Evolutionary conservation across 2,113 vertebrate species (phyloP), one percentile per base, ranked within the genome.

Genomic region (Saguinus imperator): DNA sequence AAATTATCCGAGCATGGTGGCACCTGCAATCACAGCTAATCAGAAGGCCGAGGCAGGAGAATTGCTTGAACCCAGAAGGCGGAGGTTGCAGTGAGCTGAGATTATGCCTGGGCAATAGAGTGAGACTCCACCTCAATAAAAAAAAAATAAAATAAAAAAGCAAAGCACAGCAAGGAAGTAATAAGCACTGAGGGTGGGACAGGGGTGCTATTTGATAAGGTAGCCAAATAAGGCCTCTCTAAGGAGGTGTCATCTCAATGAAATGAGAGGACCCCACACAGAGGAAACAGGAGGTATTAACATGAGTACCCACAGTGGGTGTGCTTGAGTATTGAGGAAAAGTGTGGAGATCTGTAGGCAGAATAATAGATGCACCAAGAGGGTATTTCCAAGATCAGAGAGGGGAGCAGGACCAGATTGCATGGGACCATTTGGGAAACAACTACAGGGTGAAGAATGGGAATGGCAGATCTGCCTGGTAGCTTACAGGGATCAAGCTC

Each of bases 271-370:
- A 21, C 7, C 48, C 13, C 40, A 48, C 29, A 27, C 20, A 61
- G 43, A 79, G 40, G 35, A 40, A 40, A 16, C 1, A 40, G 43
- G 82, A 79, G 9, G 35, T 7, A 8, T 8, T 23, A 25, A 17
- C 7, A 10, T 10, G n/a, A 25, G 17, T 4, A 12, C 21, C 18
- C 3, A 4, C 4, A 57, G 10, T 0, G 5, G 48, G n/a, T 16
- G 6, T 4, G 32, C 45, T 52, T 80, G 48, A 32, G 75, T 13
- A 12, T 40, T 50, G 35, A 73, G 75, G 61, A 40, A 20, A 40
- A 79, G 40, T 2, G 9, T 27, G 37, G 27, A 27, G 25, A 23
- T 13, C 43, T 4, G 17, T 14, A n/a, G 52, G 64, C 14, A 29
- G 52, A 17, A 27, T 1, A 1, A 8, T 16, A 25, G 61, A n/a